phyloP scores from a whole-genome alignment of 2,113 vertebrate genomes.

The Carettochelys insculpta region DNA sequence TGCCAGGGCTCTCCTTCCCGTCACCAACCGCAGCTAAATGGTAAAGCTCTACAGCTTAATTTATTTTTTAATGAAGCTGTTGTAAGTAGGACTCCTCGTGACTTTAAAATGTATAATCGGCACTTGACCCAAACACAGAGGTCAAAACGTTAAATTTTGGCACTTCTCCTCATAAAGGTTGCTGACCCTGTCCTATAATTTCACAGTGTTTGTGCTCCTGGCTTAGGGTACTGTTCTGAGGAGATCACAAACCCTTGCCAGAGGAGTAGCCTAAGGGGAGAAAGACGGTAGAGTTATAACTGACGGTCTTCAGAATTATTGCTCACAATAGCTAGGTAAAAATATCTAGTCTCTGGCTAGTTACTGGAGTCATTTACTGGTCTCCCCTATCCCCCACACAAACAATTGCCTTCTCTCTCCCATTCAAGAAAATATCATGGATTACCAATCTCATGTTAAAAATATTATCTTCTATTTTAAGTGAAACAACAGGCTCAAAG shows the following conservation, averaged over 20 bases:
- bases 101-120: too few species aligned
- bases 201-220: background rate
- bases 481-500: background rate
- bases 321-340: background rate
- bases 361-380: background rate
- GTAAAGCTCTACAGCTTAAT: too few species aligned
- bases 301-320: background rate
- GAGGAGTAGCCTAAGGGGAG: background rate
- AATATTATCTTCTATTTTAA: background rate
- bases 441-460: background rate
- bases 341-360: background rate
- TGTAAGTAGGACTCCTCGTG: too few species aligned
- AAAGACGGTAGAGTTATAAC: background rate
- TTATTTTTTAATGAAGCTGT: too few species aligned
- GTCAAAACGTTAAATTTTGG: too few species aligned
- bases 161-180: too few species aligned
- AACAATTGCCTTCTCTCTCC: background rate
- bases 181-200: too few species aligned
- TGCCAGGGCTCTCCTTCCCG: too few species aligned
- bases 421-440: background rate
- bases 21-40: too few species aligned
- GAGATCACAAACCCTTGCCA: background rate
- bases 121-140: too few species aligned
- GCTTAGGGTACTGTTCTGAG: background rate
- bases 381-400: background rate